Base-by-base conservation (phyloP, 1,140 invertebrate genomes). In the Drosophila pallidifrons region DNA sequence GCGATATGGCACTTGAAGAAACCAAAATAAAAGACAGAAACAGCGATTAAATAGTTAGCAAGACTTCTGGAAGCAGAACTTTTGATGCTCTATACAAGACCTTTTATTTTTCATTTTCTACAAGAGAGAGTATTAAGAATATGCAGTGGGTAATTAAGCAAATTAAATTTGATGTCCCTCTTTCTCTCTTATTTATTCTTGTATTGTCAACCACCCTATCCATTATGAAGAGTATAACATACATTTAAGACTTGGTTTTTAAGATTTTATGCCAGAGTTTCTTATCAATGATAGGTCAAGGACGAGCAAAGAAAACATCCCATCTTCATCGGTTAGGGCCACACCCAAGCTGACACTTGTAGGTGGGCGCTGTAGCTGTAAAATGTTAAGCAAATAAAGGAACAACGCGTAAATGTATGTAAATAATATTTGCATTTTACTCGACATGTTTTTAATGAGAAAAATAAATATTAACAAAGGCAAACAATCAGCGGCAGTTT, bases 401-500 rank as follows among this genome's bases (percentile, higher is more conserved):
- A 43, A 78, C 59, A n/a, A 32, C 20, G 70, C 66, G 75, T 78
- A 81, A 86, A 88, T 52, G 69, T 65, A 35, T 61, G 73, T 75
- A 87, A 87, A 88, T 87, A 88, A 80, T 88, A 75, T 83, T 80
- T 72, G 59, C 73, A 77, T 80, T 75, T 87, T 57, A 71, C 64
- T 77, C 73, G 80, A 82, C 80, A 71, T 80, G 54, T 77, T 88
- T 87, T 87, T 88, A 88, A 87, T 87, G 82, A 80, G 80, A 46
- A 71, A 55, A 82, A 80, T 77, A 87, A 87, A 87, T 87, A 88
- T 70, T 59, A 77, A 58, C 49, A 58, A 8, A 64, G 41, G 35
- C 63, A 74, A 71, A 71, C 75, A 72, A 72, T 20, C 41, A 35
- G 15, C 10, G 28, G 28, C 35, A 30, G 15, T 3, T 13, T 28